Base-by-base conservation (phyloP, 1,140 invertebrate species). In the Drosophila kohkoa region DNA sequence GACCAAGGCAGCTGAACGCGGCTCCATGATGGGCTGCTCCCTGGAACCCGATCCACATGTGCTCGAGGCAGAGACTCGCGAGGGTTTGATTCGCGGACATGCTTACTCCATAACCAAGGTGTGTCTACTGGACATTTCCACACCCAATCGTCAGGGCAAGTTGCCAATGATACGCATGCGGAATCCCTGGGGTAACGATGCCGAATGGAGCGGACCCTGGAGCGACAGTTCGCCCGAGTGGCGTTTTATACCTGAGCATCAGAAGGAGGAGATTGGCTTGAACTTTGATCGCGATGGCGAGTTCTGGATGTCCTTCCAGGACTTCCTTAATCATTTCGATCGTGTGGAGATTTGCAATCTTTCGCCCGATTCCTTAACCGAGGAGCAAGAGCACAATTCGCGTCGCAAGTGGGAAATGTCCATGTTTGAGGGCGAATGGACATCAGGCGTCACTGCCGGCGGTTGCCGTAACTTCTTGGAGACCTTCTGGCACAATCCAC, bases 121-220 rank as follows among this genome's bases (percentile, higher is more conserved):
- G 1, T 97, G 97, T 91, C 95, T 96, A 80, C 96, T 98, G 51
- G 97, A 98, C 91, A 98, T 99, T 54, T 94, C 96, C 87, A 98
- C 97, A 0, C 97, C 97, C 0, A 96, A 96, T 83, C 94, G 95
- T 5, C 92, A 93, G 3, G 96, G 96, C 15, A 97, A 97, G 93
- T 96, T 98, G 78, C 97, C 97, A 1, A 94, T 99, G 59, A 91
- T 92, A 41, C 94, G 99, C 59, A 94, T 99, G 82, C 94, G 98
- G 52, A 99, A 99, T 94, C 99, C 99, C 0, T 99, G 98, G 99
- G 99, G 98, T 16, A 99, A 99, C 92, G 97, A 99, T 90, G 96
- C 96, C 4, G 99, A 99, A 93, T 99, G 99, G 99, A 99, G 98
- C 85, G 99, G 99, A 20, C 94, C 98, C 0, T 99, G 98, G 98